Evolutionary conservation across 2,797 vertebrate genomes (phyloP).

Genomic region (Balearica regulorum): DNA sequence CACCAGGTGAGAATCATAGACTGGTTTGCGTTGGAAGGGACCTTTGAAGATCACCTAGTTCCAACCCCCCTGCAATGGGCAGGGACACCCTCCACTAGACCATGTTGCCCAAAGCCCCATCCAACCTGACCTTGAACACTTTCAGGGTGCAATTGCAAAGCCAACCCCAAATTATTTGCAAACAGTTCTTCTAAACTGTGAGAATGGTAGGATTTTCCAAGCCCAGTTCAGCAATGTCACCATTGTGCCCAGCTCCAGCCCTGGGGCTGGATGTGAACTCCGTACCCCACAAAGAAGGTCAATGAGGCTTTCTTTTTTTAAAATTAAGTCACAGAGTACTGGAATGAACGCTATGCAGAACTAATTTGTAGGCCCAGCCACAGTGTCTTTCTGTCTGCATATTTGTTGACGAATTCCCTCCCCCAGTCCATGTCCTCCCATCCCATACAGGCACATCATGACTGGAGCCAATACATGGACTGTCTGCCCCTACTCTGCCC

Average conservation of each 20-base stretch:
- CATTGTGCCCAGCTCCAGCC: constrained; percentile 24
- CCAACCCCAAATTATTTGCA: not conserved
- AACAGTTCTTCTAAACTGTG: not conserved
- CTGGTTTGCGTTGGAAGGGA: not conserved
- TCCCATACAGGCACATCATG: not conserved
- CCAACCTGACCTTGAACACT: not conserved
- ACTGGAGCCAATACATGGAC: not conserved
- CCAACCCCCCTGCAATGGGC: fast-evolving
- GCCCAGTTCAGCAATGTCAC: not conserved
- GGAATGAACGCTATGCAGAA: constrained; percentile 46
- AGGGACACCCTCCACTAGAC: not conserved
- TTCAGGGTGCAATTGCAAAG: not conserved
- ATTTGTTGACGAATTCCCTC: not conserved
- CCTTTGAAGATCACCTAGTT: not conserved
- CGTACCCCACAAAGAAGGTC: not conserved
- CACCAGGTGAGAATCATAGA: not conserved
- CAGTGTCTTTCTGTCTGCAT: constrained; percentile 32
- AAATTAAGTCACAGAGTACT: constrained; percentile 7
- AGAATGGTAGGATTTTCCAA: constrained; percentile 35
- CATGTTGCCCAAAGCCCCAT: not conserved
- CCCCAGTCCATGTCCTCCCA: not conserved
- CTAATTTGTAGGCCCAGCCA: constrained; percentile 23
- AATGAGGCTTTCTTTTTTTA: constrained; percentile 45
- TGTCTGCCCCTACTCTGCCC: not conserved
- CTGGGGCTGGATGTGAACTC: constrained; percentile 40